phyloP scores from a whole-genome alignment of 2,113 vertebrate genomes.

The Gymnogyps californianus region DNA sequence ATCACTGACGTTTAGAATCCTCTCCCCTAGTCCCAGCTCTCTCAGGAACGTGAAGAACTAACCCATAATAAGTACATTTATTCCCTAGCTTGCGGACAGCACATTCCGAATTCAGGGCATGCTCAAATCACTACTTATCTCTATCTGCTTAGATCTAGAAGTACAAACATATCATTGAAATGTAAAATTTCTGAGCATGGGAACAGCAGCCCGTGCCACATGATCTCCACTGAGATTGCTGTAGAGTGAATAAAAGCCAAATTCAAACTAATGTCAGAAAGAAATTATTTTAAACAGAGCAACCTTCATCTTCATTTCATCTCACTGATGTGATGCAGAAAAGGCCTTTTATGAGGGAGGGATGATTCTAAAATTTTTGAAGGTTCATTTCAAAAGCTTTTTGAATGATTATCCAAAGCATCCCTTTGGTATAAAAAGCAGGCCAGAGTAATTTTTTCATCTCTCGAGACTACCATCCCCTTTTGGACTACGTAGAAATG shows the following conservation, averaged over 20 bases:
- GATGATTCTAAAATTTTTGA: conserved; percentile 26
- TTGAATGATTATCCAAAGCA: conserved; percentile 25
- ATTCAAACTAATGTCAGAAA: conserved; percentile 20
- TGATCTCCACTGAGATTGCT: conserved; percentile 41
- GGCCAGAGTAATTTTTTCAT: not conserved
- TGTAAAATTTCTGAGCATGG: not conserved
- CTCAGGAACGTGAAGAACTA: not conserved
- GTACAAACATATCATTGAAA: conserved; percentile 37
- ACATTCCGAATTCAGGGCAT: conserved; percentile 3
- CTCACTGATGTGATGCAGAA: conserved; percentile 35
- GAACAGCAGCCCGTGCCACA: not conserved
- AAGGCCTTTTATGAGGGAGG: not conserved
- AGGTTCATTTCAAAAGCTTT: conserved; percentile 38
- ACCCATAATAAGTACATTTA: not conserved
- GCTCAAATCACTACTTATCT: not conserved
- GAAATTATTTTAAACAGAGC: conserved; percentile 36
- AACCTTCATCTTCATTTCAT: conserved; percentile 33
- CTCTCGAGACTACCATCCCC: not conserved
- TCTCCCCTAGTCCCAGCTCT: not conserved
- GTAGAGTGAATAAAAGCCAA: conserved; percentile 15
- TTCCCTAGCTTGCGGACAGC: not conserved
- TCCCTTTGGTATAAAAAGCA: not conserved
- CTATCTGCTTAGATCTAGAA: conserved; percentile 21
- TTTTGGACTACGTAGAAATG: not conserved
- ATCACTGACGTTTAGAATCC: not conserved